Evolutionary conservation across 2,113 vertebrate genomes (phyloP), one percentile per base, ranked within the genome.

Genomic region (Chionodraco myersi): DNA sequence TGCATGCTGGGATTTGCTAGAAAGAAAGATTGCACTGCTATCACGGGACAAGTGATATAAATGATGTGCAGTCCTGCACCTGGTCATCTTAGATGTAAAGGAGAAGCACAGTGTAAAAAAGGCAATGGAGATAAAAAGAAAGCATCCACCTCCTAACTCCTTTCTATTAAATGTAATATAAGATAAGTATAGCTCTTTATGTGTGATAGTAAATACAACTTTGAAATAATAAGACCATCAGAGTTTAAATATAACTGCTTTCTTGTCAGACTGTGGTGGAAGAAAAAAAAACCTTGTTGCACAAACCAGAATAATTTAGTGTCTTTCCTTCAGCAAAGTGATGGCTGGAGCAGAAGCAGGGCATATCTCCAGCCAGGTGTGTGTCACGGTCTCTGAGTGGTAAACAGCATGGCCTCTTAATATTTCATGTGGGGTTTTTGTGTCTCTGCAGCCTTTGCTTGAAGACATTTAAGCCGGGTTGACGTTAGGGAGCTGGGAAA

Each of bases 1-100:
- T 88, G 91, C 89, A 91, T 91, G 86, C 88, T 90, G 87, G 88
- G 90, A 90, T 85, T 75, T 84, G 79, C 87, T 74, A 84, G 85
- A 66, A 80, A 84, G 36, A 41, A 6, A 41, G 36, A 41, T 41
- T 41, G 89, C 88, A 91, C 91, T 91, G 86, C 88, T 85, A 54
- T 75, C 77, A 66, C 70, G 6, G 36, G 36, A 41, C 36, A 41
- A 41, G 36, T 6, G 6, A 41, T 7, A 41, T 6, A 41, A 1
- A 41, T 41, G 1, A 6, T 41, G 36, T 41, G 36, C 6, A 41
- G 36, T 41, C 36, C 36, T 41, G 36, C 36, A 41, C 7, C 36
- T 41, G 36, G 36, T 41, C 36, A 6, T 41, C 36, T 41, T 41
- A 8, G 36, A 41, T 41, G 36, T 41, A 41, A 41, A 41, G 6